These are phyloP conservation scores for Pollimyrus isidori DNA, from an alignment of 2,113 vertebrate genomes.

Conservation along the genomic window DNA sequence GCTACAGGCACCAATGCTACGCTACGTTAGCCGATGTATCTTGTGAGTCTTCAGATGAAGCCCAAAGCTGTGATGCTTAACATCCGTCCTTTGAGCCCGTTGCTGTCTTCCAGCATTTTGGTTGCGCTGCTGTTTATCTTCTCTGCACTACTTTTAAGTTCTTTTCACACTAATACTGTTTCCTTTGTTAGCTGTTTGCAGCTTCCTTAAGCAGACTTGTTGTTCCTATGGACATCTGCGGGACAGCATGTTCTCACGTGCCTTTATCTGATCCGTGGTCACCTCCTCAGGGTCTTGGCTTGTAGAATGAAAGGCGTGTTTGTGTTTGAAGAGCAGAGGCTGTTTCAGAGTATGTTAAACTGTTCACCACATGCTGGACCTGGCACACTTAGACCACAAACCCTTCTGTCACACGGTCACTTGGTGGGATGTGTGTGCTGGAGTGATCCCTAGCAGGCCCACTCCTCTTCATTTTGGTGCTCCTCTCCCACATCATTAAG, in stretches of 20 bases:
- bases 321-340: neutral
- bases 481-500: neutral
- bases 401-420: neutral
- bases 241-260: neutral
- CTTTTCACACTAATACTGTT: neutral
- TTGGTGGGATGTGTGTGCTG: neutral
- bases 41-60: neutral
- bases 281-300: neutral
- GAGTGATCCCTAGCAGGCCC: neutral
- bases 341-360: neutral
- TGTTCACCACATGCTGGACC: neutral
- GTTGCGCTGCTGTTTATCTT: neutral
- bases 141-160: neutral
- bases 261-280: neutral
- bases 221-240: neutral
- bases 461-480: neutral
- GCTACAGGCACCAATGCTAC: neutral
- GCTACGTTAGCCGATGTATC: neutral
- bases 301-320: neutral
- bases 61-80: neutral
- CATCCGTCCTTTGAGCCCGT: neutral
- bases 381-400: neutral
- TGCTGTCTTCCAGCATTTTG: neutral
- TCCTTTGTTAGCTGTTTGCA: neutral
- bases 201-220: neutral